A percentile compares a stretch with the other conserved stretches of the same genome.
Evolutionary conservation across 2,113 vertebrate species (phyloP).

Genomic region (Entomyzon cyanotis): DNA sequence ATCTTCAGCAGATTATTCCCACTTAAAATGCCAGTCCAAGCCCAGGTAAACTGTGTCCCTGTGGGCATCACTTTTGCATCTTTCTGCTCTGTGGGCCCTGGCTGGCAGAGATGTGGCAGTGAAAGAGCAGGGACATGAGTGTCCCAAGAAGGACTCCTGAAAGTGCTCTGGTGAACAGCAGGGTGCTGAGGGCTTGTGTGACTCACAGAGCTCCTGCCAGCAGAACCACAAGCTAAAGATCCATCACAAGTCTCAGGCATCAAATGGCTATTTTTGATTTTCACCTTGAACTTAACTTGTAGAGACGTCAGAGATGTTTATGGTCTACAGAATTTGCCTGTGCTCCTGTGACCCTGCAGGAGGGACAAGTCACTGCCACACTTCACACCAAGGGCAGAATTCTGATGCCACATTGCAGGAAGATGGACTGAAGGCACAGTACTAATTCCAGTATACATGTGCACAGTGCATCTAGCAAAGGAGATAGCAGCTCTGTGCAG

Average conservation of each 20-base stretch:
- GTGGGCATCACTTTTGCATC: neutral
- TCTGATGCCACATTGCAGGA: neutral
- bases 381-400: neutral
- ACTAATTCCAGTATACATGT: neutral
- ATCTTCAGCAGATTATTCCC: neutral
- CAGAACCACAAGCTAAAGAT: neutral
- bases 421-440: neutral
- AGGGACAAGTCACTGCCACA: neutral
- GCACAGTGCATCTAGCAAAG: neutral
- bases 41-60: neutral
- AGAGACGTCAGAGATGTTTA: neutral
- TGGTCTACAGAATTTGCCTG: neutral
- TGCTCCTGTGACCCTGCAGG: neutral
- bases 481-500: neutral
- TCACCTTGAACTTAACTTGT: neutral
- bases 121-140: neutral
- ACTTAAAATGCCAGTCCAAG: neutral
- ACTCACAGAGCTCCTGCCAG: neutral
- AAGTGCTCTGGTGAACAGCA: neutral
- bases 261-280: constrained; percentile 10
- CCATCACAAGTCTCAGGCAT: neutral
- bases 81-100: neutral
- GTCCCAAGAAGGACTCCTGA: neutral
- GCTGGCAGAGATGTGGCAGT: neutral
- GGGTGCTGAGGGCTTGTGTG: neutral